Conservation (phyloP, 2,797 vertebrate species). For the Botia almorhae region DNA sequence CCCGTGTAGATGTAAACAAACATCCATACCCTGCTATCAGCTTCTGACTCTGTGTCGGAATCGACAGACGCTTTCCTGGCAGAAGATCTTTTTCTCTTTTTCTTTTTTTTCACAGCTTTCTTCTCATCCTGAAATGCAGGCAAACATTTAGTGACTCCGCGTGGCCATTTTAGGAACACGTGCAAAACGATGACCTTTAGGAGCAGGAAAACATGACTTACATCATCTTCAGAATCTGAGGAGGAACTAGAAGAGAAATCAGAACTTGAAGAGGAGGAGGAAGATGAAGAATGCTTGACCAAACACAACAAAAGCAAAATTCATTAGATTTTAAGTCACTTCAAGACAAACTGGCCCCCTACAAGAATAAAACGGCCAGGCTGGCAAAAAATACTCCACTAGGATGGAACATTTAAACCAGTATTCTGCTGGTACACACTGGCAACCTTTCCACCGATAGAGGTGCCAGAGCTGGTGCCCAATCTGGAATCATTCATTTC, state of each 20-base stretch:
- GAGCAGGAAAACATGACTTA: constrained; percentile 65
- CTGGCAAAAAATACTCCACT: not conserved
- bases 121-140: constrained; percentile 83
- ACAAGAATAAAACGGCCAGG: constrained; percentile 4
- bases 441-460: too few relatives aligned
- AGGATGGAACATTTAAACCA: not conserved
- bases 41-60: constrained; percentile 82
- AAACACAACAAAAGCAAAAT: constrained; percentile 95
- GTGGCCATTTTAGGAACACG: not conserved
- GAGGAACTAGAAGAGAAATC: constrained; percentile 98
- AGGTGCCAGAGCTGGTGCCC: too few relatives aligned
- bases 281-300: constrained; percentile 99
- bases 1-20: not conserved
- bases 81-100: constrained; percentile 86
- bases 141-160: not conserved
- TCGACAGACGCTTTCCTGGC: constrained; percentile 84
- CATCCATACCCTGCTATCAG: constrained; percentile 86
- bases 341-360: too few relatives aligned
- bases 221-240: constrained; percentile 91
- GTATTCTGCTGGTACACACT: too few relatives aligned
- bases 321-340: constrained; percentile 87
- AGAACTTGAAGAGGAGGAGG: constrained; percentile 99
- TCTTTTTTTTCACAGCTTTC: constrained; percentile 87
- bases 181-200: not conserved
- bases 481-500: not conserved